These are phyloP conservation scores for Lophius piscatorius DNA, from an alignment of 2,113 vertebrate species.

Conservation along the genomic window DNA sequence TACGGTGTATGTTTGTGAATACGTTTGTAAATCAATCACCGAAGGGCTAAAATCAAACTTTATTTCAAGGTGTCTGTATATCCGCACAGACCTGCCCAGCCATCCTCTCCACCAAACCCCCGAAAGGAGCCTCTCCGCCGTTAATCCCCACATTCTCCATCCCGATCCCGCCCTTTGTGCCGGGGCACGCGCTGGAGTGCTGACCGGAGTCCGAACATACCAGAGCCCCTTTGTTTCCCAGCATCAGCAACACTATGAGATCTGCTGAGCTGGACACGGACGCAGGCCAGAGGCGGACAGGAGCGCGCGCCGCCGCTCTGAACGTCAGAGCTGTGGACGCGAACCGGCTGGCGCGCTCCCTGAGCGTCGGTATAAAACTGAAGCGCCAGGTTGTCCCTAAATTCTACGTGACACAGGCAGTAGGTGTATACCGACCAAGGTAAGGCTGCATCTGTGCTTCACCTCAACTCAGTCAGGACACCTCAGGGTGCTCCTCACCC, in stretches of 20 bases:
- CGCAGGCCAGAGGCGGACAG: constrained; percentile 26
- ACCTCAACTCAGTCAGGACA: constrained; percentile 29
- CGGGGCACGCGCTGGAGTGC: constrained; percentile 68
- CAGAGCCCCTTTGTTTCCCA: constrained; percentile 68
- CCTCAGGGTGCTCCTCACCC: constrained; percentile 13
- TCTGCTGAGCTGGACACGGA: constrained; percentile 78
- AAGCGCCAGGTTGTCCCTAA: constrained; percentile 79
- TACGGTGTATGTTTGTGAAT: too few species aligned
- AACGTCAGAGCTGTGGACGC: constrained; percentile 9
- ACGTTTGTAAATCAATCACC: too few species aligned
- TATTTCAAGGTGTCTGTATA: constrained; percentile 9
- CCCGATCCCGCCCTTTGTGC: constrained; percentile 63
- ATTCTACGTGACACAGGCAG: constrained; percentile 75
- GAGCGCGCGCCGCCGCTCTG: constrained; percentile 35
- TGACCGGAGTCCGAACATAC: constrained; percentile 77
- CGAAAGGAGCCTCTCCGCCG: constrained; percentile 21
- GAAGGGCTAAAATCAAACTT: not conserved
- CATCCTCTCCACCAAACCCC: not conserved
- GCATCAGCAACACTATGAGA: constrained; percentile 56
- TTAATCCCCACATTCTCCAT: constrained; percentile 72
- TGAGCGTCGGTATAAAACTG: constrained; percentile 77
- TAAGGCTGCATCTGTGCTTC: constrained; percentile 73
- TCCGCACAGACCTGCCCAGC: not conserved
- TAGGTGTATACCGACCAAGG: constrained; percentile 74
- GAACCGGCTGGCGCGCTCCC: constrained; percentile 35